These are phyloP conservation scores for Sturmia bella DNA, from an alignment of 2,888 invertebrate genomes.

Conservation along the genomic window DNA sequence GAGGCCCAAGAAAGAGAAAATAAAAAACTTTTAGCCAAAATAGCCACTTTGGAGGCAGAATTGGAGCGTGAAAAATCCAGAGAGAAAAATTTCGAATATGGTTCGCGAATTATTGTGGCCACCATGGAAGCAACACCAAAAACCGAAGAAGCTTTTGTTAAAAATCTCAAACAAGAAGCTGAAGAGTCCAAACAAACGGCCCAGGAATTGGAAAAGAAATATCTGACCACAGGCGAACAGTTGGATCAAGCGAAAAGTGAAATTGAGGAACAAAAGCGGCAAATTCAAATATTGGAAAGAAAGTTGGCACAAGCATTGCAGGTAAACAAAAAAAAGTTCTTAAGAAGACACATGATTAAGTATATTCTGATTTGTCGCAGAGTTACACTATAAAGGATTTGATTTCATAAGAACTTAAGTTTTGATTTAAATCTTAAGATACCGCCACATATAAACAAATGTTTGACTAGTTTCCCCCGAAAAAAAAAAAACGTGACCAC, in stretches of 20 bases:
- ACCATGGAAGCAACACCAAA: slow-evolving; percentile 78
- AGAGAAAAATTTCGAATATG: slow-evolving; percentile 78
- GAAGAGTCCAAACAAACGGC: slow-evolving; percentile 89
- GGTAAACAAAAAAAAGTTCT: slow-evolving; percentile 79
- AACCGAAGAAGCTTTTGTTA: slow-evolving; percentile 86
- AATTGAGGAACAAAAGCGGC: slow-evolving; percentile 90
- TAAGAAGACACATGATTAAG: not conserved
- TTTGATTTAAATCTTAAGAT: too few relatives aligned
- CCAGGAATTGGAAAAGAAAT: slow-evolving; percentile 91
- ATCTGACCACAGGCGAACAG: slow-evolving; percentile 88
- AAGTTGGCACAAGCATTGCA: slow-evolving; percentile 87
- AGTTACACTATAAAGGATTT: too few relatives aligned
- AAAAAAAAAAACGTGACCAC: too few relatives aligned
- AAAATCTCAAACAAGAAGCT: slow-evolving; percentile 88
- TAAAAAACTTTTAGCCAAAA: slow-evolving; percentile 89
- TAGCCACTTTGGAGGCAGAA: slow-evolving; percentile 91
- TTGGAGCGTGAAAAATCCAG: slow-evolving; percentile 86
- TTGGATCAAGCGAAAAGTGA: slow-evolving; percentile 89
- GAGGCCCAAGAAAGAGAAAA: slow-evolving; percentile 93
- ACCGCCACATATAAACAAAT: too few relatives aligned
- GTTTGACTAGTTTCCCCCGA: too few relatives aligned
- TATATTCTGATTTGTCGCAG: too few relatives aligned
- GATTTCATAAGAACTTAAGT: too few relatives aligned
- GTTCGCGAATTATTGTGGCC: slow-evolving; percentile 78
- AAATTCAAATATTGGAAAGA: slow-evolving; percentile 89